Evolutionary conservation across 2,797 vertebrate species (phyloP).

Genomic region (Halcyon smyrnensis): DNA sequence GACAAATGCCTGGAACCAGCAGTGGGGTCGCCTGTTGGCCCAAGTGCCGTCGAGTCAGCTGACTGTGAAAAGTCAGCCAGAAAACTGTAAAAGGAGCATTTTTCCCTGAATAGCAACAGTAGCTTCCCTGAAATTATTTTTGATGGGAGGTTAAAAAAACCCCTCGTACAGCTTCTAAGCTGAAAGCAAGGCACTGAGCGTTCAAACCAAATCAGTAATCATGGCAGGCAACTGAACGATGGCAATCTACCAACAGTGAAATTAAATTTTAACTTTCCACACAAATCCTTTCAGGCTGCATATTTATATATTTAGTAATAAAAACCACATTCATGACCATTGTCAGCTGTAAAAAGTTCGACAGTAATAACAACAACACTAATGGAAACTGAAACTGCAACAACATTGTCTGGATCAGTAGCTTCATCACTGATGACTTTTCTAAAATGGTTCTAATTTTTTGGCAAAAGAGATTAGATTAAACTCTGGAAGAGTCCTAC

Average conservation of each 20-base stretch:
- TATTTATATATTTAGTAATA: conserved; percentile 55
- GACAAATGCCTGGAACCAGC: neutral
- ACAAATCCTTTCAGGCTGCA: conserved; percentile 46
- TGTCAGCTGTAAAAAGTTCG: conserved; percentile 27
- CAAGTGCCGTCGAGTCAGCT: neutral
- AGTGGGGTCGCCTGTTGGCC: neutral
- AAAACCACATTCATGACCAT: conserved; percentile 45
- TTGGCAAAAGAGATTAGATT: neutral
- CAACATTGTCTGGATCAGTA: neutral
- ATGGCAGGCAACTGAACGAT: conserved; percentile 4
- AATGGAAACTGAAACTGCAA: conserved; percentile 50
- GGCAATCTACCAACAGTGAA: conserved; percentile 54
- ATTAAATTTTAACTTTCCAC: conserved; percentile 55
- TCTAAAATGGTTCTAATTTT: neutral
- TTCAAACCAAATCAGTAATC: conserved; percentile 17
- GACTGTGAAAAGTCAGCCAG: neutral
- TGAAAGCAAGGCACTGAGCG: neutral
- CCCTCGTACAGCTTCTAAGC: neutral
- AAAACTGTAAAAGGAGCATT: neutral
- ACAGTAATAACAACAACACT: neutral
- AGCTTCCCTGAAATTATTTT: conserved; percentile 3
- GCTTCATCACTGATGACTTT: neutral
- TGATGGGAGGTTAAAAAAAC: conserved; percentile 1
- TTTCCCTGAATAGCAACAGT: neutral
- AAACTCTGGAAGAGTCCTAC: neutral